Base-by-base conservation (phyloP, 2,888 invertebrate species). In the Odontomyia ornata region DNA sequence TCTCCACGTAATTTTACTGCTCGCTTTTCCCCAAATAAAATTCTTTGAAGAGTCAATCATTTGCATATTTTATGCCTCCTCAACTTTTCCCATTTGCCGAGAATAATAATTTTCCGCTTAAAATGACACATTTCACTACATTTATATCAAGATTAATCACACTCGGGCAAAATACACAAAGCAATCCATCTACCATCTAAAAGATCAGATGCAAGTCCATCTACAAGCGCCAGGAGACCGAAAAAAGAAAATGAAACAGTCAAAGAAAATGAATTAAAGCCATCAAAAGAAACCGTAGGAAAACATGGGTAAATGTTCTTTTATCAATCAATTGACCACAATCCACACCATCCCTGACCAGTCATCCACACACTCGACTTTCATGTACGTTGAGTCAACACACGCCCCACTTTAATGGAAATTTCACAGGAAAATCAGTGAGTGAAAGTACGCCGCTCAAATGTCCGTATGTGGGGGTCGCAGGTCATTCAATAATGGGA, bases 251-350 rank as follows among this genome's bases (percentile, higher is more conserved):
- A 56, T n/a, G n/a, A n/a, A n/a, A 56, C 4, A 56, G n/a, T 56
- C 56, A n/a, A 56, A n/a, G 56, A 18, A 56, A 60, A 60, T 13
- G 57, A 60, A 60, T 60, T 60, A n/a, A 18, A 56, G n/a, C 18
- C n/a, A n/a, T 56, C 56, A 13, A 18, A 60, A 25, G 23, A 60
- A 60, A 25, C 57, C 57, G 18, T 60, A 23, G 57, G 23, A 60
- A 52, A 60, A 25, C 57, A 23, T 60, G 21, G 2, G 57, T 23
- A 25, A 60, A 60, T 23, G 56, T n/a, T 60, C 23, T 13, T 60
- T 60, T 7, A 60, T 21, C 57, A 7, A 21, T 60, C 57, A 60
- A 60, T 60, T 60, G 57, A 60, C 57, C 57, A 60, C 23, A 60
- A 2, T 13, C 57, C 57, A 25, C 9, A 21, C 4, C 2, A 60